Percentiles rank a stretch among this genome's conserved stretches.
Conservation (phyloP, 2,113 vertebrate genomes). For the Rhombomys opimus region DNA sequence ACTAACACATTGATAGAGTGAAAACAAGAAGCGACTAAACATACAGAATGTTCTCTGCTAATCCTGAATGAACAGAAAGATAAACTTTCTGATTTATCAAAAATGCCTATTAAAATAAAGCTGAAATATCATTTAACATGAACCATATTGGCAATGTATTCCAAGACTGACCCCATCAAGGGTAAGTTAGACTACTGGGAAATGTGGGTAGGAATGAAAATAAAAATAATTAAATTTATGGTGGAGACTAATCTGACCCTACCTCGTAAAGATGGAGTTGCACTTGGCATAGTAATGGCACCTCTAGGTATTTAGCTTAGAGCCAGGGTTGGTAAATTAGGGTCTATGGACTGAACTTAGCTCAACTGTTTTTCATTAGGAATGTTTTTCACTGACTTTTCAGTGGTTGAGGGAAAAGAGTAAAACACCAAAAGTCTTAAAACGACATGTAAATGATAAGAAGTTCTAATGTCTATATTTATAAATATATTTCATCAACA, state of each 20-base stretch:
- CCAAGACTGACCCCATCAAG: conserved; percentile 8
- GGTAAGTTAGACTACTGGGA: neutral
- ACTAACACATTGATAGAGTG: neutral
- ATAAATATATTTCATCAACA: neutral
- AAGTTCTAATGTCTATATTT: neutral
- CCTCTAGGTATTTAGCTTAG: neutral
- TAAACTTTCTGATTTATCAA: neutral
- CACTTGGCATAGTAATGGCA: neutral
- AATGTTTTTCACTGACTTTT: neutral
- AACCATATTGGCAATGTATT: neutral
- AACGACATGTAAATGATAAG: conserved; percentile 8
- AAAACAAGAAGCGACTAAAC: conserved; percentile 8
- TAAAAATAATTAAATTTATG: neutral
- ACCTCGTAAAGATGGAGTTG: neutral
- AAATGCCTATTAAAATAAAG: conserved; percentile 50
- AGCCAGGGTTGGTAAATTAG: neutral
- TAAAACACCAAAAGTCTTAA: neutral
- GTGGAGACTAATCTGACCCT: neutral
- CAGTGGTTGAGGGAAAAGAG: neutral
- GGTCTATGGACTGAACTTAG: neutral
- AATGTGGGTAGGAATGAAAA: neutral
- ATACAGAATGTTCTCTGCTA: neutral
- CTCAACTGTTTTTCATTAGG: neutral
- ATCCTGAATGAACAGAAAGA: neutral
- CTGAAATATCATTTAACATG: neutral